Evolutionary conservation across 1,140 invertebrate species (phyloP).

Genomic region (Megalonaias nervosa): DNA sequence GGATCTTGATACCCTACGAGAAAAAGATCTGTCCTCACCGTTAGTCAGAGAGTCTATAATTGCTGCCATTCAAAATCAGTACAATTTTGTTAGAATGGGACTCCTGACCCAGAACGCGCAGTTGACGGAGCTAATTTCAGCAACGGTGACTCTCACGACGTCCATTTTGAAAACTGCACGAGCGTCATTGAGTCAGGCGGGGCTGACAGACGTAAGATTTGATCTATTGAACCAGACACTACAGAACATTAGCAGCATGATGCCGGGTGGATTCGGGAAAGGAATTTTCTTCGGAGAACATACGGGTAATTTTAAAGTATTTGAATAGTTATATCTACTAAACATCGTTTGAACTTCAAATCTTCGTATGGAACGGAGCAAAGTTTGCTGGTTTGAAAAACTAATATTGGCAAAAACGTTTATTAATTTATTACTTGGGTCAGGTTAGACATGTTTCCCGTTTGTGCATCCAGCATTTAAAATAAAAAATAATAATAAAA

Average conservation of each 20-base stretch:
- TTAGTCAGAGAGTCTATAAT: conserved; percentile 29
- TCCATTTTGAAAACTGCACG: conserved; percentile 34
- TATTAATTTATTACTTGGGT: no score
- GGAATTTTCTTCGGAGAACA: conserved; percentile 34
- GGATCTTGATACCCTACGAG: conserved; percentile 16
- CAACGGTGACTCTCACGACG: conserved; percentile 26
- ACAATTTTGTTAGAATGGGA: conserved; percentile 34
- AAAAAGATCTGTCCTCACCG: conserved; percentile 22
- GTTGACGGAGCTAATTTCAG: conserved; percentile 26
- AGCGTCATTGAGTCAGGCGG: conserved; percentile 22
- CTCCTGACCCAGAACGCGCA: conserved; percentile 28
- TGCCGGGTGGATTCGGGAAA: conserved; percentile 34
- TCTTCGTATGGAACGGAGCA: no score
- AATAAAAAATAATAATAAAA: no score
- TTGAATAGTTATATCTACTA: no score
- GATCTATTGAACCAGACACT: conserved; percentile 35
- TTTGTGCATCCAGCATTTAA: no score
- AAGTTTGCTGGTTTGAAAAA: no score
- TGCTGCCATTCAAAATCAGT: conserved; percentile 35
- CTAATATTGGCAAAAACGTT: no score
- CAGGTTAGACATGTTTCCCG: no score
- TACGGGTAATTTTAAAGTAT: conserved; percentile 10
- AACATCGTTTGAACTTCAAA: no score
- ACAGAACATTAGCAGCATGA: conserved; percentile 32
- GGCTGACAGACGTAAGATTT: conserved; percentile 25